These are phyloP conservation scores for Choristoneura fumiferana DNA, from an alignment of 1,140 invertebrate genomes.

Conservation along the genomic window DNA sequence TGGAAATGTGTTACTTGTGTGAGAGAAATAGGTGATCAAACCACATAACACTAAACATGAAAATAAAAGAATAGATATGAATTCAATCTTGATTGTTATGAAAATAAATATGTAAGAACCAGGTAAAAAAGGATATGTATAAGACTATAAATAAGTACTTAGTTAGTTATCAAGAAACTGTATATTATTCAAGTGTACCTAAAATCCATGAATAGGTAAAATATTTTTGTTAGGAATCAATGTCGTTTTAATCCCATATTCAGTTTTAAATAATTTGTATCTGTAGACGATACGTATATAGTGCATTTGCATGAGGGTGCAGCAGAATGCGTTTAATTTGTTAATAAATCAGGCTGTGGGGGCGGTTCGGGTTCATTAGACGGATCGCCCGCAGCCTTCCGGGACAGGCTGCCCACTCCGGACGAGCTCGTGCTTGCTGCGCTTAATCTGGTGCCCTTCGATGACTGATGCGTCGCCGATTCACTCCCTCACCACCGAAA, in stretches of 20 bases:
- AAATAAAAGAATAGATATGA: too few species aligned
- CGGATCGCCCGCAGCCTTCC: constrained; percentile 71
- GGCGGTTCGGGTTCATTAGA: constrained; percentile 73
- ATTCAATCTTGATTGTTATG: too few species aligned
- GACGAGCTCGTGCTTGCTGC: constrained; percentile 53
- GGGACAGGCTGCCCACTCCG: constrained; percentile 57
- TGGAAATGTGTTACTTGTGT: too few species aligned
- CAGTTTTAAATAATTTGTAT: constrained; percentile 23
- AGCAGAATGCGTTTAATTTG: constrained; percentile 76
- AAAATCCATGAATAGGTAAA: too few species aligned
- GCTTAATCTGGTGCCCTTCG: constrained; percentile 58
- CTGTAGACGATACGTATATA: constrained; percentile 33
- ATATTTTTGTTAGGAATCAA: too few species aligned
- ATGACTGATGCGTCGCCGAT: constrained; percentile 39
- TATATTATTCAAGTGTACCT: too few species aligned
- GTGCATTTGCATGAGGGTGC: constrained; percentile 66
- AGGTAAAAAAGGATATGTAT: too few species aligned
- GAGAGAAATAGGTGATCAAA: too few species aligned
- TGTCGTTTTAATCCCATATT: constrained; percentile 1
- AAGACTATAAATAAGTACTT: too few species aligned
- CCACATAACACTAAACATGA: too few species aligned
- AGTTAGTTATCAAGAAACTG: too few species aligned
- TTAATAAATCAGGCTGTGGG: constrained; percentile 76
- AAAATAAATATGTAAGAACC: too few species aligned
- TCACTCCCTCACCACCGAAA: constrained; percentile 25